Evolutionary conservation across 2,113 vertebrate genomes (phyloP).

Genomic region (Aplodontia rufa): DNA sequence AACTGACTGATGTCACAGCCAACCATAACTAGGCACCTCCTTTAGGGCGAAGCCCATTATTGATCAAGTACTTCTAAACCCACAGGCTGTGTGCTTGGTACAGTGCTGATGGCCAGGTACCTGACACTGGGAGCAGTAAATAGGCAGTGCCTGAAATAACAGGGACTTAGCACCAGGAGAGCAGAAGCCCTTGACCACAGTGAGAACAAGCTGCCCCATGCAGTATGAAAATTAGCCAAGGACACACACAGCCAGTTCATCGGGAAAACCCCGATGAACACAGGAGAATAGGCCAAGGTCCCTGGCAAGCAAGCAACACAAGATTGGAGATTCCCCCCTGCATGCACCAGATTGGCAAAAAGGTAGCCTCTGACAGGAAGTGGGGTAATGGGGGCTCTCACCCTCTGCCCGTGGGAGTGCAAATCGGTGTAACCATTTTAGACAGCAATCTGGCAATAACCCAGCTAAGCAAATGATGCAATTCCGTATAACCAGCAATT

Average conservation of each 20-base stretch:
- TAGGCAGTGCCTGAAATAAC: neutral
- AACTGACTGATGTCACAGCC: neutral
- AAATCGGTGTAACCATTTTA: neutral
- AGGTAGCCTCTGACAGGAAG: neutral
- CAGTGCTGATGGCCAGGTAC: neutral
- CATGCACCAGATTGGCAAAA: neutral
- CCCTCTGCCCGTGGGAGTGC: fast-evolving
- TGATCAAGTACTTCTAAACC: neutral
- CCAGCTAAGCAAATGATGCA: too few species aligned
- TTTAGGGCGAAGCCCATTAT: neutral
- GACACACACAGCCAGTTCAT: neutral
- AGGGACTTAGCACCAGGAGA: neutral
- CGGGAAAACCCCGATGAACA: neutral
- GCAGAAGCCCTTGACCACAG: neutral
- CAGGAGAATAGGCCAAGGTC: too few species aligned
- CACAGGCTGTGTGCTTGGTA: neutral
- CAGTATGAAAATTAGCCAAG: neutral
- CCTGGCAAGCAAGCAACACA: neutral
- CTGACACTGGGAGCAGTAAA: neutral
- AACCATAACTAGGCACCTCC: neutral
- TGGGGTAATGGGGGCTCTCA: neutral
- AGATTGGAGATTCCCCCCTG: fast-evolving
- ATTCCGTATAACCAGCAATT: neutral
- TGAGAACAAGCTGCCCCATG: neutral
- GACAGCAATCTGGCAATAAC: neutral